Evolutionary conservation across 2,797 vertebrate species (phyloP).

Genomic region (Neosilurus hyrtlii): DNA sequence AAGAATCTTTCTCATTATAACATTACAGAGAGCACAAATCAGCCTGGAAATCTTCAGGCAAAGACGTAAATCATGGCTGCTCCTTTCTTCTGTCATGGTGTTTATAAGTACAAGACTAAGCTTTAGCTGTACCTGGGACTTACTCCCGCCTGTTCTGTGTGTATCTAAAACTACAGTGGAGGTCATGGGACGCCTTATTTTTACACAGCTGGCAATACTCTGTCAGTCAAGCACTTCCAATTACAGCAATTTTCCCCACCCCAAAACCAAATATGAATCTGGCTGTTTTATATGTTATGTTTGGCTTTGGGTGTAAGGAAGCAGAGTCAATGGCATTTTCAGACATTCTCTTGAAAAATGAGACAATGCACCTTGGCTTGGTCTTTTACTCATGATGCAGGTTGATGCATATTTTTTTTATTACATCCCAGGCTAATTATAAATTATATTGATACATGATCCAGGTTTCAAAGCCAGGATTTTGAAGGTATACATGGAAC

Average conservation of each 20-base stretch:
- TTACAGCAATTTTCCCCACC: constrained; percentile 54
- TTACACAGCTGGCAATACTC: constrained; percentile 14
- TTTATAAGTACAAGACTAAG: constrained; percentile 32
- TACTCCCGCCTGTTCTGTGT: constrained; percentile 28
- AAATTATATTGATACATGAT: constrained; percentile 51
- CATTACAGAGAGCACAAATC: constrained; percentile 57
- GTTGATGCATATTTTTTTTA: constrained; percentile 38
- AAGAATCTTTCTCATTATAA: constrained; percentile 60
- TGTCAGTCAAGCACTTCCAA: constrained; percentile 55
- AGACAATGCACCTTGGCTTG: constrained; percentile 52
- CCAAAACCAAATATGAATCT: constrained; percentile 51
- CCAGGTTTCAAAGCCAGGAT: constrained; percentile 60
- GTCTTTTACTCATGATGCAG: constrained; percentile 51
- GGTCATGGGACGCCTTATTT: background rate
- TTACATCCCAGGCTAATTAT: constrained; percentile 63
- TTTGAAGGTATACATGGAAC: constrained; percentile 7
- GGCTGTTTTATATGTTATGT: constrained; percentile 11
- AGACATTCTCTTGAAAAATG: constrained; percentile 9
- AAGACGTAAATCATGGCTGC: constrained; percentile 62
- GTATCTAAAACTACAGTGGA: background rate
- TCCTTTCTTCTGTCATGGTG: constrained; percentile 33
- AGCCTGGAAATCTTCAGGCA: constrained; percentile 60
- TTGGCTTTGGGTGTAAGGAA: background rate
- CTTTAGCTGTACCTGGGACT: constrained; percentile 53
- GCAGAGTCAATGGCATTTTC: background rate